phyloP scores from a whole-genome alignment of 2,888 invertebrate species.

The Sminthurides aquaticus region DNA sequence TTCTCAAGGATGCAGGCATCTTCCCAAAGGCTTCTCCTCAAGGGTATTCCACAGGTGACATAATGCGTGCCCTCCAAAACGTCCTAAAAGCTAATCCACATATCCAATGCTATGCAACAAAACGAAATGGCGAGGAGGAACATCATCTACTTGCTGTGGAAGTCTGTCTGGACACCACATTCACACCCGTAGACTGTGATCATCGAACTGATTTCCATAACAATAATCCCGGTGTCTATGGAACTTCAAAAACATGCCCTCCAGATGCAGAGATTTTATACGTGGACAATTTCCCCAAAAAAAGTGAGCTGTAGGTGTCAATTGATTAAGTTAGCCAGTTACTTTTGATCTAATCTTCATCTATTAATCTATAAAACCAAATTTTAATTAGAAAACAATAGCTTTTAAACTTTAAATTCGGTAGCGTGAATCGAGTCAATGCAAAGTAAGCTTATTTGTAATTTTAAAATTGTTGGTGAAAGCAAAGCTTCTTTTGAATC shows the following conservation, averaged over 20 bases:
- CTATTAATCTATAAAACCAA: too few species aligned
- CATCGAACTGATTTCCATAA: constrained; percentile 9
- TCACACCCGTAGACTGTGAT: constrained; percentile 32
- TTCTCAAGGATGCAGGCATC: constrained; percentile 32
- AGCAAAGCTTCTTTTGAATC: too few species aligned
- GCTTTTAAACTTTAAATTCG: too few species aligned
- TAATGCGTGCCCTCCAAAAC: constrained; percentile 25
- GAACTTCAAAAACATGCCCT: constrained; percentile 30
- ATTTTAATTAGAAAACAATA: too few species aligned
- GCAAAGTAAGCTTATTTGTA: too few species aligned
- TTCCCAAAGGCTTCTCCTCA: constrained; percentile 19
- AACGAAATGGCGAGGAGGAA: constrained; percentile 22
- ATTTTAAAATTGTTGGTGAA: too few species aligned
- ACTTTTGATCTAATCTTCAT: too few species aligned
- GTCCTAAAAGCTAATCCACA: constrained; percentile 27
- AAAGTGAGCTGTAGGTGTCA: constrained; percentile 28
- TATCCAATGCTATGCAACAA: constrained; percentile 34
- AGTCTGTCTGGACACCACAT: constrained; percentile 31
- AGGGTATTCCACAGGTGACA: constrained; percentile 30
- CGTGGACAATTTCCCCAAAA: constrained; percentile 26
- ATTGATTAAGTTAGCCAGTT: too few species aligned
- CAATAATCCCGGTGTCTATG: constrained; percentile 13
- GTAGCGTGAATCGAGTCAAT: too few species aligned
- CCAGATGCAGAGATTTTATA: constrained; percentile 30
- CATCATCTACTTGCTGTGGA: constrained; percentile 38